These are phyloP conservation scores for Pitangus sulphuratus DNA, from an alignment of 2,797 vertebrate species.

Conservation along the genomic window DNA sequence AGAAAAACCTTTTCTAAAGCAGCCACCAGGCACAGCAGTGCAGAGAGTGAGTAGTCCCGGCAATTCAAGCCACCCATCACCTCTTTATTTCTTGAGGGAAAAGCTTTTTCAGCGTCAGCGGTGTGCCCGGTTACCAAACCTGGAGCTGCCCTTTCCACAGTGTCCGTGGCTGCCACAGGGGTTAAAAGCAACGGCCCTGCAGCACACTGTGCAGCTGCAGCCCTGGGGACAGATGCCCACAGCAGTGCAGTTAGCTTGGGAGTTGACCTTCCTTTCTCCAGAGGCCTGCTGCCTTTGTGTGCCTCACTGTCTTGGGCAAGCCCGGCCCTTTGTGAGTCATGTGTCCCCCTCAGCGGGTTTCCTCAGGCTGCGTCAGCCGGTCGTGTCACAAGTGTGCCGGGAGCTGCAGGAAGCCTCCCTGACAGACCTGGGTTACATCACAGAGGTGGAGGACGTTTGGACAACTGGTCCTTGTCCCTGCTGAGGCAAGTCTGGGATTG, in stretches of 20 bases:
- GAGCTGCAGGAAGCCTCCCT: not conserved
- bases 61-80: not conserved
- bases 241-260: not conserved
- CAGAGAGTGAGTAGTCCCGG: not conserved
- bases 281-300: not conserved
- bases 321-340: not conserved
- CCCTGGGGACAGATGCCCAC: not conserved
- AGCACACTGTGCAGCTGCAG: accelerated
- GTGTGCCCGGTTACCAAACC: not conserved
- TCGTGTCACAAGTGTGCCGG: not conserved
- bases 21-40: not conserved
- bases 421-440: not conserved
- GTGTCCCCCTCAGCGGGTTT: not conserved
- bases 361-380: not conserved
- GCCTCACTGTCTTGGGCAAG: not conserved
- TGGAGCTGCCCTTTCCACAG: not conserved
- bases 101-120: not conserved
- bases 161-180: accelerated
- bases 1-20: not conserved
- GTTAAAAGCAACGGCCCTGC: not conserved
- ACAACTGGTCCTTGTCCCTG: not conserved
- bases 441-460: not conserved
- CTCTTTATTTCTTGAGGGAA: not conserved
- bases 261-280: not conserved
- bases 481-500: not conserved